Evolutionary conservation across 2,113 vertebrate genomes (phyloP), one percentile per base, ranked within the genome.

Genomic region (Laticauda colubrina): DNA sequence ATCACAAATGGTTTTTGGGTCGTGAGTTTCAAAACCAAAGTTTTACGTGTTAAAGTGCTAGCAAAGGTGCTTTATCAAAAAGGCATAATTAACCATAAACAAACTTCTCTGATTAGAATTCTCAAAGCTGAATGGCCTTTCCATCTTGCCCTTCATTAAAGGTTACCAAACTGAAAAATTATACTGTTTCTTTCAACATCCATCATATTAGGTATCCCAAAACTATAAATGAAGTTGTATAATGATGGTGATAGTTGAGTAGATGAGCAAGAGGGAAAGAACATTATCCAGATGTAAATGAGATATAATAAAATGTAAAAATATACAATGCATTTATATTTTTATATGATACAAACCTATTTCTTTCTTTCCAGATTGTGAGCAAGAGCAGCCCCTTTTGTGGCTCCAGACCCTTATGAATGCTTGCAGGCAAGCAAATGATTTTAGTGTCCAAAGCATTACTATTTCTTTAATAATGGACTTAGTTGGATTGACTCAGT

Each of bases 381-480:
- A 99, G 91, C 98, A 98, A 95, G 98, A 98, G 7, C 97, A 98
- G 51, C 98, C 98, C 88, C 98, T 99, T 0, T 88, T 96, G 75
- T 99, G 99, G 99, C 98, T 99, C 23, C 98, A 99, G 97, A 98
- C 98, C 2, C 97, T 99, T 95, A 99, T 99, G 99, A 98, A 98
- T 15, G 98, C 99, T 89, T 99, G 99, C 96, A 98, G 98, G 94
- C 97, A 98, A 92, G 98, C 98, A 4, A 97, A 93, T 2, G 98
- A 99, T 96, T 99, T 99, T 97, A 98, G 98, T 92, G 97, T 99
- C 93, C 98, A 99, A 95, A 98, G 98, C 11, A 97, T 98, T 39
- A 98, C 98, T 61, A 98, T 99, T 94, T 99, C 99, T 53, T 97
- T 99, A n/a, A 98, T 99, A 90, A 99, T 99, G 98, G 99, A 99